phyloP scores from a whole-genome alignment of 2,113 vertebrate genomes.

The Saccopteryx leptura region DNA sequence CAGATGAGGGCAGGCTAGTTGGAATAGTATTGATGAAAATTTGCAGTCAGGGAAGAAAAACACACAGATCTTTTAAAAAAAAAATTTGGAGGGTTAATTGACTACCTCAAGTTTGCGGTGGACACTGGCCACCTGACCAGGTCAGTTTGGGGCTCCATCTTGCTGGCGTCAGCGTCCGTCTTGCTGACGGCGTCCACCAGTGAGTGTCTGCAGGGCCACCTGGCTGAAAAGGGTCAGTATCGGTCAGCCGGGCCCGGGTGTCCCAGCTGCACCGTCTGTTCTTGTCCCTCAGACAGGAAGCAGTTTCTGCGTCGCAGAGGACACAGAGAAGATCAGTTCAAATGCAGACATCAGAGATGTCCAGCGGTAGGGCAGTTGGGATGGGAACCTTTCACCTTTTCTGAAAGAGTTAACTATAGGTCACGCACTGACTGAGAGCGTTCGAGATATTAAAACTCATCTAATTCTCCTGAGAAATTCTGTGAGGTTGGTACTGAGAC shows the following conservation, averaged over 20 bases:
- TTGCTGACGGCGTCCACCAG: neutral
- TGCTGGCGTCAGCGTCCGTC: neutral
- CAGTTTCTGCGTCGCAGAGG: neutral
- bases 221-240: neutral
- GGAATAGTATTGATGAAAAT: neutral
- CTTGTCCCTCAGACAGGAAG: neutral
- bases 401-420: neutral
- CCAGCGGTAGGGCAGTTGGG: fast-evolving
- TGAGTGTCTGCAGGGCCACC: neutral
- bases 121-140: neutral
- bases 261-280: neutral
- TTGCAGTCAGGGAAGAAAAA: neutral
- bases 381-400: neutral
- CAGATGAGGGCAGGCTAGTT: neutral
- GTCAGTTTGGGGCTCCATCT: neutral
- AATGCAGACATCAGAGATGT: neutral
- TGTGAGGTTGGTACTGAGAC: neutral
- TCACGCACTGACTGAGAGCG: neutral
- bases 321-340: neutral
- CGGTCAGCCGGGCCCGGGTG: too few species aligned
- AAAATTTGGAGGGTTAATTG: neutral
- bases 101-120: neutral
- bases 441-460: neutral
- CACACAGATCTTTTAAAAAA: neutral
- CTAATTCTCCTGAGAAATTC: neutral